Evolutionary conservation across 2,888 invertebrate genomes (phyloP), one percentile per base, ranked within the genome.

Genomic region (Scelioninae gen. 2): DNA sequence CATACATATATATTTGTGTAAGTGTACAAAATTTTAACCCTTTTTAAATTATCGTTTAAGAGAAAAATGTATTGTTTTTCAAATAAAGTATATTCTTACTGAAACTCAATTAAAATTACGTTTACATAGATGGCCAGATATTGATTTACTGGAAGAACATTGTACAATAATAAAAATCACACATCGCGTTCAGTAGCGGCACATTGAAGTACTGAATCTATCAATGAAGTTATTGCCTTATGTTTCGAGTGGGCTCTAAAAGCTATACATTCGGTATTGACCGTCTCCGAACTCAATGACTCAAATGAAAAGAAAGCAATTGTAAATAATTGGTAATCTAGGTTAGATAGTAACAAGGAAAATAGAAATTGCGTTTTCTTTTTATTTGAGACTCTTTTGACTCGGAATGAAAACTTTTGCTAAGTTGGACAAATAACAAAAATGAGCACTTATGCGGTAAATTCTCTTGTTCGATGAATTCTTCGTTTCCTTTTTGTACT

Each of bases 241-340:
- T 69, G 53, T 60, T 61, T 69, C 39, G 16, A 68, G 52, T 45
- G 65, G 45, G 35, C 60, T 45, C 37, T 33, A 18, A 50, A 68
- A 60, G 31, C 60, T 43, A 50, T 52, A 68, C 52, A 65, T 33
- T 28, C 13, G 15, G 45, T 52, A 60, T 45, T 37, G 52, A 68
- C 60, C 37, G 43, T 68, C 25, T 52, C 28, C 28, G 4, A 43
- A 68, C 19, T 28, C 43, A 60, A 60, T 60, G 52, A 60, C 45
- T 50, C 28, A 45, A 57, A 70, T 70, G 70, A 57, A 70, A 70
- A 70, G 70, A 70, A 70, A 70, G 70, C 70, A 70, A 57, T 63
- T 63, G 55, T 70, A 50, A 63, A 63, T 61, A 55, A 70, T 70
- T 70, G 70, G 45, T 63, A 45, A 46, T 52, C 15, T 63, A 33